Percentiles rank a stretch among this genome's conserved stretches.
phyloP scores from a whole-genome alignment of 2,888 invertebrate genomes.

The Sphaeridia pumilis region DNA sequence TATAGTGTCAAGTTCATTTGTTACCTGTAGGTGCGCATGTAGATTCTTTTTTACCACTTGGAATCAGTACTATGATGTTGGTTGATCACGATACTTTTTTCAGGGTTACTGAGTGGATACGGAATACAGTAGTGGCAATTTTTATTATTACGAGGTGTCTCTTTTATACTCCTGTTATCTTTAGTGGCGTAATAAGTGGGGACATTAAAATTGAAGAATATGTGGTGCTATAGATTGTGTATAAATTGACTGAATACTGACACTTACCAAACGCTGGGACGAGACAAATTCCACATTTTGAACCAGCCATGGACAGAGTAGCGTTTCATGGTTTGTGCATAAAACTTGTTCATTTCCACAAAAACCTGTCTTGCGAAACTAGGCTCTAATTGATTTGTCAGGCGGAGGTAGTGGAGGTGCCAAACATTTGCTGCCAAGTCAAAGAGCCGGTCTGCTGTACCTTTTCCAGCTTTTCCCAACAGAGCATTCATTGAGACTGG shows the following conservation, averaged over 20 bases:
- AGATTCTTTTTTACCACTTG: too few relatives aligned
- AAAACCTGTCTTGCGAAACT: conserved; percentile 40
- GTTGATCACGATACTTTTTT: too few relatives aligned
- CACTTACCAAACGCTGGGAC: conserved; percentile 41
- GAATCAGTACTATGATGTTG: too few relatives aligned
- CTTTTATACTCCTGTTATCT: too few relatives aligned
- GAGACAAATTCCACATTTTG: conserved; percentile 40
- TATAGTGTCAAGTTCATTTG: too few relatives aligned
- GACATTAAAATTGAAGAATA: not conserved
- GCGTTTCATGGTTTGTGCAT: conserved; percentile 39
- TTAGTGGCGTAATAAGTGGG: not conserved
- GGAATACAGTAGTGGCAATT: too few relatives aligned
- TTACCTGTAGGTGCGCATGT: too few relatives aligned
- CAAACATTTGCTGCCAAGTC: conserved; percentile 47
- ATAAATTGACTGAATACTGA: too few relatives aligned
- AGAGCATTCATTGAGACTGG: conserved; percentile 38
- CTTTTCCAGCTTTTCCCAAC: conserved; percentile 42
- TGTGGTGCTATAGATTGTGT: not conserved
- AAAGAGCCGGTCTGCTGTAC: conserved; percentile 45
- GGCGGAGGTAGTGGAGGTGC: conserved; percentile 45
- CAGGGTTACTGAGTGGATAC: too few relatives aligned
- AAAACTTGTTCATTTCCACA: conserved; percentile 39
- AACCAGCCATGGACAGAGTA: conserved; percentile 39
- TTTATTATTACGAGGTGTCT: too few relatives aligned
- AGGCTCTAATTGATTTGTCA: conserved; percentile 43